phyloP scores from a whole-genome alignment of 2,888 invertebrate genomes.

The Cylloceria caligata region DNA sequence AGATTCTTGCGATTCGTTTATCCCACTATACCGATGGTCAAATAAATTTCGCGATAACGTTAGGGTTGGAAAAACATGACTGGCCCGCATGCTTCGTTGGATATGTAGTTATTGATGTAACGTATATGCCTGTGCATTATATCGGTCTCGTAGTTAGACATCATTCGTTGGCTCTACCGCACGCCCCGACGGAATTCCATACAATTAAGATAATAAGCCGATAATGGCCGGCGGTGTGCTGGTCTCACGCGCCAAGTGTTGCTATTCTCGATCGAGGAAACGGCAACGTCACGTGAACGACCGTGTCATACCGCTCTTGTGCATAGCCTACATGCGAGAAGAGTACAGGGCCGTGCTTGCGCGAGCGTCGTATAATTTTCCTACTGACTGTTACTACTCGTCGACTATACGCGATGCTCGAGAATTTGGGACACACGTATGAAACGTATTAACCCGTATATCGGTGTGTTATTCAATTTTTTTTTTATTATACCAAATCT shows the following conservation, averaged over 20 bases:
- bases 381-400: conserved; percentile 12
- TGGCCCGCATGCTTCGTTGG: conserved; percentile 44
- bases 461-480: conserved; percentile 8
- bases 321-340: conserved; percentile 13
- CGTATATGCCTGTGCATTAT: no score
- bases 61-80: conserved; percentile 53
- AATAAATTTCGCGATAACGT: conserved; percentile 60
- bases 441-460: neutral
- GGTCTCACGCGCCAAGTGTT: conserved; percentile 65
- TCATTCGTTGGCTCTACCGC: conserved; percentile 30
- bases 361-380: conserved; percentile 14
- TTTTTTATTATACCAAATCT: neutral
- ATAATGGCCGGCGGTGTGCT: conserved; percentile 66
- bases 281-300: conserved; percentile 65
- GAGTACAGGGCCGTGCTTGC: conserved; percentile 7
- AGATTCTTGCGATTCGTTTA: conserved; percentile 57
- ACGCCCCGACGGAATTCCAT: conserved; percentile 67
- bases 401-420: neutral
- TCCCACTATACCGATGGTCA: conserved; percentile 34
- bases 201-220: conserved; percentile 72
- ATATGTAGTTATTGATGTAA: conserved; percentile 55
- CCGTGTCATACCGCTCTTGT: conserved; percentile 30
- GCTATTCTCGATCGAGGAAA: conserved; percentile 69
- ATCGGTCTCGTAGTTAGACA: conserved; percentile 18
- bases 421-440: neutral